Percentiles rank a stretch among this genome's conserved stretches.
phyloP scores from a whole-genome alignment of 2,888 invertebrate genomes.

The Ormyrus labotus region DNA sequence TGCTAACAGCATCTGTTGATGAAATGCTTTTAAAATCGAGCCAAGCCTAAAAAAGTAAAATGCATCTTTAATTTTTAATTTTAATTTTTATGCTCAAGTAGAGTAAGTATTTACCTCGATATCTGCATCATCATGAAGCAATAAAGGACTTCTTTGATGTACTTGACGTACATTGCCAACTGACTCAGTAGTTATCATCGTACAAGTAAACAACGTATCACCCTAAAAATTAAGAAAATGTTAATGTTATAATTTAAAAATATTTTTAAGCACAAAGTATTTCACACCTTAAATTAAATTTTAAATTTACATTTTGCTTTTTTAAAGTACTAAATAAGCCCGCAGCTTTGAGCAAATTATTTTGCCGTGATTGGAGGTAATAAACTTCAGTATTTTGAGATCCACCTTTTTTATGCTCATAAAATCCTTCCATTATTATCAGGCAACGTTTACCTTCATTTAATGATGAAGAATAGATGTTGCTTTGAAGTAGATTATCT shows the following conservation, averaged over 20 bases:
- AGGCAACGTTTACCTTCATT: conserved; percentile 51
- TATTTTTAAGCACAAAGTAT: no score
- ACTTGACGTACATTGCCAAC: conserved; percentile 27
- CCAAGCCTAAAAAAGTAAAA: conserved; percentile 44
- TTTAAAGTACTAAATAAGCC: conserved; percentile 47
- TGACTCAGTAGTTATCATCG: conserved; percentile 52
- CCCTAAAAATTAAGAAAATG: conserved; percentile 32
- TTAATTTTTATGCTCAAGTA: not conserved
- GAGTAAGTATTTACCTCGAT: conserved; percentile 27
- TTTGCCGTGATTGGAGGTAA: conserved; percentile 45
- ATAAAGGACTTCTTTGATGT: conserved; percentile 46
- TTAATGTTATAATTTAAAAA: not conserved
- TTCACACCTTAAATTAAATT: not conserved
- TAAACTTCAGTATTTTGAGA: conserved; percentile 44
- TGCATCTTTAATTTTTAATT: not conserved
- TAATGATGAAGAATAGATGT: conserved; percentile 46
- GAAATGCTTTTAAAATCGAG: conserved; percentile 45
- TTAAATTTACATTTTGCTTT: conserved; percentile 43
- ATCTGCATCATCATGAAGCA: conserved; percentile 34
- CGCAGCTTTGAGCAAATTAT: conserved; percentile 50
- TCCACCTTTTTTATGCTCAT: conserved; percentile 42
- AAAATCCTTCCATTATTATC: conserved; percentile 54
- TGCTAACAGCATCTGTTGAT: conserved; percentile 38
- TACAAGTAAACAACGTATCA: conserved; percentile 44
- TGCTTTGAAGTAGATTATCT: conserved; percentile 51